A percentile compares a stretch with the other conserved stretches of the same genome.
Conservation (phyloP, 1,140 invertebrate genomes). For the Battus philenor region DNA sequence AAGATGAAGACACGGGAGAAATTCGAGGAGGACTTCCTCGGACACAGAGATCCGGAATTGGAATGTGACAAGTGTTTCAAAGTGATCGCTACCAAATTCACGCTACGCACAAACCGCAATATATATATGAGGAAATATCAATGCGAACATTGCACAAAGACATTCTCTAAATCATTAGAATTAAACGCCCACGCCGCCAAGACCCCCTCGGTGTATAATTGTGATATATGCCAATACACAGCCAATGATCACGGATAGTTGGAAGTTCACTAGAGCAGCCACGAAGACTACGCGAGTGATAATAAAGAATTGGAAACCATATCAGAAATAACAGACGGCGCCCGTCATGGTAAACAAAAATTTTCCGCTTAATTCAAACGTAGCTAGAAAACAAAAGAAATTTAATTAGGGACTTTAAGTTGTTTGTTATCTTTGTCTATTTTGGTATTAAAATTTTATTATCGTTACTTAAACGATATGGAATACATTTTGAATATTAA, state of each 20-base stretch:
- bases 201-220: slow-evolving; percentile 26
- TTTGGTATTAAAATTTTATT: too few species aligned
- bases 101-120: neutral
- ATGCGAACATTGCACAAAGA: neutral
- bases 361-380: too few species aligned
- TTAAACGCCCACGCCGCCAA: neutral
- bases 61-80: neutral
- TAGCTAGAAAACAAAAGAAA: too few species aligned
- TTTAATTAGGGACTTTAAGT: too few species aligned
- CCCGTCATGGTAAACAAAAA: too few species aligned
- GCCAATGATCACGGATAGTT: slow-evolving; percentile 31
- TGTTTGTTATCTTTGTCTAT: too few species aligned
- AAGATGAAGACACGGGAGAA: neutral
- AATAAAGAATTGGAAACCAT: too few species aligned
- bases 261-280: neutral
- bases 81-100: neutral
- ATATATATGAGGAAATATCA: neutral
- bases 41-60: too few species aligned
- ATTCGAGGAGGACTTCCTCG: neutral
- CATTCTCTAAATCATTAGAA: neutral
- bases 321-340: too few species aligned
- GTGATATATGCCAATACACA: slow-evolving; percentile 42
- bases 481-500: too few species aligned
- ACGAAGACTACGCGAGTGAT: neutral
- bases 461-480: too few species aligned